Percentiles rank a stretch among this genome's conserved stretches.
Evolutionary conservation across 2,888 invertebrate species (phyloP).

Genomic region (Himalopsyche kuldschensis): DNA sequence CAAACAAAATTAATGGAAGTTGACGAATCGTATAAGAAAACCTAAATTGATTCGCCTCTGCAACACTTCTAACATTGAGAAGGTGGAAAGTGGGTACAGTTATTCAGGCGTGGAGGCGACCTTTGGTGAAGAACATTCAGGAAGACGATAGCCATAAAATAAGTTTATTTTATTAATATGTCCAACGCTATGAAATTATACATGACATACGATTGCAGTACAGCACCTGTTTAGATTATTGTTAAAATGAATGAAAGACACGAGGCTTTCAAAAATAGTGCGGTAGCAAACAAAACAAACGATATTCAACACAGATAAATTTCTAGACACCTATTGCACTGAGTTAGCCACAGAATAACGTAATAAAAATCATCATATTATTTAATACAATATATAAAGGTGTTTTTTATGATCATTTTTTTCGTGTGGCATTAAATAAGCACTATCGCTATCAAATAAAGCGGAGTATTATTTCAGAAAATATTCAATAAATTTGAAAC

Average conservation of each 20-base stretch:
- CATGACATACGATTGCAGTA: not conserved
- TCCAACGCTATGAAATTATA: not conserved
- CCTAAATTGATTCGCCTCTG: not conserved
- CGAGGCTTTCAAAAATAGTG: not conserved
- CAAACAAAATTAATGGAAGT: no score
- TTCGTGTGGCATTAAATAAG: no score
- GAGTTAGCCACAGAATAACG: no score
- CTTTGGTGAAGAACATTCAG: not conserved
- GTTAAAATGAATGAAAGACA: not conserved
- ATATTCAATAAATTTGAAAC: no score
- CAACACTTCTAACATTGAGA: not conserved
- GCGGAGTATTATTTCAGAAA: no score
- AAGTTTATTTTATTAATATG: not conserved
- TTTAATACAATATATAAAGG: no score
- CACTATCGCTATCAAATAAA: no score
- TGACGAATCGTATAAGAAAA: no score
- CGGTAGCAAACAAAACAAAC: not conserved
- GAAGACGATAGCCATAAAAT: not conserved
- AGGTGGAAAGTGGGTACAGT: slow-evolving; percentile 1
- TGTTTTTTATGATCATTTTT: no score
- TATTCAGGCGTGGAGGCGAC: not conserved
- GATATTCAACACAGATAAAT: not conserved
- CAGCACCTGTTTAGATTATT: not conserved
- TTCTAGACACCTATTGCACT: not conserved
- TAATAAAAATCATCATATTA: no score